Conservation (phyloP, 1,140 invertebrate species). For the Trichonephila clavata region DNA sequence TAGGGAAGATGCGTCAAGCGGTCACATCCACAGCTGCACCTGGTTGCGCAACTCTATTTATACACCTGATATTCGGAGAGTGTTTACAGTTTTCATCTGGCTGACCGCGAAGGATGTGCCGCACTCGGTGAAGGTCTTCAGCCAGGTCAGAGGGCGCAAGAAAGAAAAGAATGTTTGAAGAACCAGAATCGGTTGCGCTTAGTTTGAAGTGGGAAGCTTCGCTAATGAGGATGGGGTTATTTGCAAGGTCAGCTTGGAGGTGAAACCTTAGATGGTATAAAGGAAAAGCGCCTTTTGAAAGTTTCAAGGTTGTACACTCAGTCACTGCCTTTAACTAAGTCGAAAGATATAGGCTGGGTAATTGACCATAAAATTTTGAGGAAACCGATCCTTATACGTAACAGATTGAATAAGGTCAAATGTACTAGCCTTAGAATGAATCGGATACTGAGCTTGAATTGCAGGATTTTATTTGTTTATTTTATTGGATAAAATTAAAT, state of each 20-base stretch:
- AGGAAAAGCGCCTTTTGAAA: not conserved
- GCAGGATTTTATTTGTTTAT: too few species aligned
- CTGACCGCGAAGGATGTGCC: not conserved
- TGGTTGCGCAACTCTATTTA: slow-evolving; percentile 8
- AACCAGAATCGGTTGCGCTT: too few species aligned
- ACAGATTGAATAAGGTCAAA: too few species aligned
- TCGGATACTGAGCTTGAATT: too few species aligned
- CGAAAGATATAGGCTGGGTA: too few species aligned
- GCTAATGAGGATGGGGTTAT: not conserved
- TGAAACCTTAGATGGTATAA: too few species aligned
- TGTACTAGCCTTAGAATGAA: too few species aligned
- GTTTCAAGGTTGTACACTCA: not conserved
- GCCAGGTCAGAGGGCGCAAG: not conserved
- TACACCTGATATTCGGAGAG: not conserved
- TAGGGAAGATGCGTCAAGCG: slow-evolving; percentile 2
- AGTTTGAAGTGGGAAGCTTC: not conserved
- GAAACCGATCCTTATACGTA: too few species aligned
- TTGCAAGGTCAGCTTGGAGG: not conserved
- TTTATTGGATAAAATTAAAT: too few species aligned
- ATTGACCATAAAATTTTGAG: too few species aligned
- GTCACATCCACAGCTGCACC: slow-evolving; percentile 20
- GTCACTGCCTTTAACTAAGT: not conserved
- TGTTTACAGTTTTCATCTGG: not conserved
- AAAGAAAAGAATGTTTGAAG: not conserved
- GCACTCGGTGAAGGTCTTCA: not conserved